Conservation (phyloP, 2,888 invertebrate genomes). For the Gymnoscelis rufifasciata region DNA sequence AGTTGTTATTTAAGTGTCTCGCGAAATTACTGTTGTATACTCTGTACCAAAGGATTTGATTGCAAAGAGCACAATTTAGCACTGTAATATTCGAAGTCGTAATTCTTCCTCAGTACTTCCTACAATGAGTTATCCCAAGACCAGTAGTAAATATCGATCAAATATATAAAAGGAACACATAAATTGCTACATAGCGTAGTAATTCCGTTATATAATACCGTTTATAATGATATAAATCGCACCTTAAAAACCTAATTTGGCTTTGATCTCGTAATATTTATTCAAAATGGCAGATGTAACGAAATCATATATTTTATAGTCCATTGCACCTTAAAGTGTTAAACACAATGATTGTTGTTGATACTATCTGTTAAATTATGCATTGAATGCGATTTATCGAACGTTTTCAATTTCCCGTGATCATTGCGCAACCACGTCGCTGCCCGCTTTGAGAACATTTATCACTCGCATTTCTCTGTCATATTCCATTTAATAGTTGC, state of each 20-base stretch:
- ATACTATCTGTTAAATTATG: slow-evolving; percentile 35
- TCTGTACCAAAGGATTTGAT: background rate
- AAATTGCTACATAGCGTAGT: too few species aligned
- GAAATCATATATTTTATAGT: slow-evolving; percentile 2
- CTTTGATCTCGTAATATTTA: too few species aligned
- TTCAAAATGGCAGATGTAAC: background rate
- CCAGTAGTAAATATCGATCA: too few species aligned
- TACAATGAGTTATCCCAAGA: too few species aligned
- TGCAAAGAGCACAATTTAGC: background rate
- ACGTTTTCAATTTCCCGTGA: slow-evolving; percentile 38
- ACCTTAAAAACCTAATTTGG: too few species aligned
- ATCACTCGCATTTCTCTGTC: slow-evolving; percentile 51
- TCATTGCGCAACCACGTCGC: slow-evolving; percentile 45
- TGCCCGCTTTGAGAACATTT: slow-evolving; percentile 44
- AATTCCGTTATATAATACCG: too few species aligned
- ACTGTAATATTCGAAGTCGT: background rate
- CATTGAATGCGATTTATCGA: slow-evolving; percentile 36
- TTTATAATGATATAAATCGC: too few species aligned
- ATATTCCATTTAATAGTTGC: slow-evolving; percentile 52
- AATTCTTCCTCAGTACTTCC: background rate
- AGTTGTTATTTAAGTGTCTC: background rate
- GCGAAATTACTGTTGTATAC: too few species aligned
- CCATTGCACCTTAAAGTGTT: slow-evolving; percentile 1
- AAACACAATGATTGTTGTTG: slow-evolving; percentile 14
- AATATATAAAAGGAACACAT: too few species aligned